Base-by-base conservation (phyloP, 2,797 vertebrate genomes). In the Sebastes trivittatus region DNA sequence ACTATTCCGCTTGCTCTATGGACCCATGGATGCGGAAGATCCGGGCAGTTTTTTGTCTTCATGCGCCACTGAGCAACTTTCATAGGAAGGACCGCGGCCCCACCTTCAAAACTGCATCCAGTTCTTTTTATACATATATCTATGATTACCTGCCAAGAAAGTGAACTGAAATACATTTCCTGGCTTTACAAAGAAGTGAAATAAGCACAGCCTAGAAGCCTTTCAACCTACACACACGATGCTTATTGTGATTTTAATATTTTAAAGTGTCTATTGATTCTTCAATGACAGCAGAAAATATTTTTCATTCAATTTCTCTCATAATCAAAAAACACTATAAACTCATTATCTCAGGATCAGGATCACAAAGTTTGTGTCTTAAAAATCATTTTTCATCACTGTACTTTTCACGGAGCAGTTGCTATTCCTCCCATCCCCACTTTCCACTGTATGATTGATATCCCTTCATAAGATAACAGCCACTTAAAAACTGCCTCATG, bases 391-490 rank as follows among this genome's bases (percentile, higher is more conserved):
- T 60, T 3, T 42, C 38, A 42, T 42, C 38, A 42, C 38, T 75
- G 7, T 20, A 11, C 49, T 20, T 68, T 49, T 1, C 42, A 32
- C 25, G n/a, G 56, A 29, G 46, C 10, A 25, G n/a, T 30, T 32
- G 4, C 38, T 9, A 9, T 29, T 27, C n/a, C 49, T 70, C 29
- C n/a, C 2, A 27, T 36, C 13, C 13, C 5, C 29, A 27, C 65
- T 64, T 66, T 77, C 36, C 22, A 72, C 13, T 5, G 6, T 22
- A 13, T 75, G 61, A 78, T 63, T 61, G 27, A 82, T 49, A 42
- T 13, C 8, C 8, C 4, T 6, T 63, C 32, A 67, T 13, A 61
- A 81, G 63, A 76, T 32, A 29, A 68, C 8, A 34, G 20, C 11
- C 56, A 72, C 18, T 56, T 29, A 14, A 76, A 52, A 55, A 72